A percentile compares a stretch with the other conserved stretches of the same genome.
These are phyloP conservation scores for Rotaria socialis DNA, from an alignment of 2,888 invertebrate genomes.

Conservation along the genomic window DNA sequence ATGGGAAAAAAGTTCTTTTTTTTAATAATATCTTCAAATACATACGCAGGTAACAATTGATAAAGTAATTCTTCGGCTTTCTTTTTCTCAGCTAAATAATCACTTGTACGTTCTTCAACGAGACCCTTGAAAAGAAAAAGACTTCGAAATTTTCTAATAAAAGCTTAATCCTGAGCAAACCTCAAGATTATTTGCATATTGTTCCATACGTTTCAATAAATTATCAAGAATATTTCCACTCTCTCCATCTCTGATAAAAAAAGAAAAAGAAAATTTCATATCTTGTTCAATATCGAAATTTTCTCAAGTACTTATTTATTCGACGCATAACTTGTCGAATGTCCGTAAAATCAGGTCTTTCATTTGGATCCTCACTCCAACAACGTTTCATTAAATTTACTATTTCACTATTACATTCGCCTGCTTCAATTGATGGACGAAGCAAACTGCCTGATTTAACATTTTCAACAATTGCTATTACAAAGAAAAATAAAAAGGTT, in stretches of 20 bases:
- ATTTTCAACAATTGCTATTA: background rate
- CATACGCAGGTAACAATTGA: slow-evolving; percentile 57
- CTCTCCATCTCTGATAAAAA: slow-evolving; percentile 61
- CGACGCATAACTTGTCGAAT: slow-evolving; percentile 48
- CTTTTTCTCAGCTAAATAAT: slow-evolving; percentile 87
- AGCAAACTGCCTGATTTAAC: background rate
- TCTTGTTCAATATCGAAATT: background rate
- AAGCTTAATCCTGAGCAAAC: slow-evolving; percentile 50
- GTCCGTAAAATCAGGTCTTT: slow-evolving; percentile 52
- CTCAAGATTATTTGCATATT: slow-evolving; percentile 97
- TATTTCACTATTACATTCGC: slow-evolving; percentile 46
- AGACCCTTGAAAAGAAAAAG: slow-evolving; percentile 57
- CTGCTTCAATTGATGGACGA: slow-evolving; percentile 46
- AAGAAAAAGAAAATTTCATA: background rate
- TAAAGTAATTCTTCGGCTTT: slow-evolving; percentile 82
- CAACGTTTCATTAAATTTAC: slow-evolving; percentile 45
- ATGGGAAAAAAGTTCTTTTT: no score
- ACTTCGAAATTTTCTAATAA: background rate
- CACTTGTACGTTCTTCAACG: slow-evolving; percentile 86
- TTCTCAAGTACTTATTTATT: slow-evolving; percentile 41
- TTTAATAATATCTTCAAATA: background rate
- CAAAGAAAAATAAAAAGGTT: background rate
- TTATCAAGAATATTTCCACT: slow-evolving; percentile 81
- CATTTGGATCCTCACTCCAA: slow-evolving; percentile 44
- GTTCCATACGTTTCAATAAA: slow-evolving; percentile 88